Evolutionary conservation across 2,888 invertebrate species (phyloP), one percentile per base, ranked within the genome.

Genomic region (Idaea biselata): DNA sequence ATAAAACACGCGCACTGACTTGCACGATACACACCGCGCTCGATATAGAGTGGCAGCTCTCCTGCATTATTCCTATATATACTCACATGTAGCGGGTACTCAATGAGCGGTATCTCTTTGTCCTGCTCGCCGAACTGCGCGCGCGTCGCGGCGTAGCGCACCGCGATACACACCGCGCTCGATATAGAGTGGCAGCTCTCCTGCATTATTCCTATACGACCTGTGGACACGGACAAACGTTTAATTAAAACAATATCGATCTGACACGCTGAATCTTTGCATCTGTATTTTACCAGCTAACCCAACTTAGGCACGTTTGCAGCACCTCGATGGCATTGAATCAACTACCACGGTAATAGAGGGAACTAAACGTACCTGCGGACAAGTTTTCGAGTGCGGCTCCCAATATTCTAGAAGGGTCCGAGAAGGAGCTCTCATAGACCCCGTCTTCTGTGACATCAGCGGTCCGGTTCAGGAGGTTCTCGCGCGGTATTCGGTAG

Each of bases 401-500:
- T 0, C 96, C 98, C 70, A 98, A 93, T 77, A 97, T 95, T 81
- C 95, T 96, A 55, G 95, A 96, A 0, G 97, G 97, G 78, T 98
- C 97, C 58, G 97, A 96, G 84, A 97, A 97, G n/a, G 97, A 96
- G 72, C 97, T 97, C 74, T 97, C 96, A 82, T 98, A 99, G 67
- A 94, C 93, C 0, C 99, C 99, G 16, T 97, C 96, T 6, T 95
- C 94, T 0, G 96, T 96, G 17, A 99, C 97, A 83, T 98, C 98
- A 6, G 97, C 98, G 0, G 96, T 97, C 73, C 96, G 94, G 85
- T 98, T 98, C 61, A 99, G 91, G 0, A 98, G 92, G 82, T 96
- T 96, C 77, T 96, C 96, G 61, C 96, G 94, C 0, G 98, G 97
- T 86, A 99, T 97, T 77, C 97, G 94, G 86, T 97, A 97, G 75